These are phyloP conservation scores for Ectemnius cavifrons DNA, from an alignment of 2,888 invertebrate species.

Conservation along the genomic window DNA sequence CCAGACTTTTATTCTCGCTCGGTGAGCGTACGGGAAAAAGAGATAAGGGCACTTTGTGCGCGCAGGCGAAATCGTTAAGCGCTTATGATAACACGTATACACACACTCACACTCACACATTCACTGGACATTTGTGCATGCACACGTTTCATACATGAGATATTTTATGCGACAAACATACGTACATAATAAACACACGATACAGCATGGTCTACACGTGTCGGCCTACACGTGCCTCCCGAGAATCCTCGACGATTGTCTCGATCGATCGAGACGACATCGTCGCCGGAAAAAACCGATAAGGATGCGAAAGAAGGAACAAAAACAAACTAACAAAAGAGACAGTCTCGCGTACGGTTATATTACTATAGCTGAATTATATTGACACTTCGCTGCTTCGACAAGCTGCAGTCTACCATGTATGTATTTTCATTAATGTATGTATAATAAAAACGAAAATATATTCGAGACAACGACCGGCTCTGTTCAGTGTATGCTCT, in stretches of 20 bases:
- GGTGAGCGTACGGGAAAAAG: constrained; percentile 7
- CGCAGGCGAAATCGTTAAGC: too few species aligned
- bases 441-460: constrained; percentile 74
- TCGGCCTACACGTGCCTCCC: constrained; percentile 61
- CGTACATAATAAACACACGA: constrained; percentile 22
- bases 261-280: constrained; percentile 46
- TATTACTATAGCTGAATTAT: constrained; percentile 61
- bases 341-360: constrained; percentile 50
- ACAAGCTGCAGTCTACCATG: constrained; percentile 77
- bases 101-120: neutral
- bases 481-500: constrained; percentile 27
- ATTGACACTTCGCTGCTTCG: constrained; percentile 74
- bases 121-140: neutral
- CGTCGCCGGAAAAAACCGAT: constrained; percentile 10
- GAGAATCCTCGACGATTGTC: constrained; percentile 29
- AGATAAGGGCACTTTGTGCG: neutral
- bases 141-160: neutral
- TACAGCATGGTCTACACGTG: constrained; percentile 54
- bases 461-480: constrained; percentile 61
- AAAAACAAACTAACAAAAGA: constrained; percentile 9
- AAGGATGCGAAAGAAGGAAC: neutral
- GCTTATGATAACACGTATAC: neutral
- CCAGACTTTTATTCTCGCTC: constrained; percentile 28
- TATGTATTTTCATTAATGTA: constrained; percentile 78
- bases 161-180: constrained; percentile 17